These are phyloP conservation scores for Sicus ferrugineus DNA, from an alignment of 2,888 invertebrate genomes.

Conservation along the genomic window DNA sequence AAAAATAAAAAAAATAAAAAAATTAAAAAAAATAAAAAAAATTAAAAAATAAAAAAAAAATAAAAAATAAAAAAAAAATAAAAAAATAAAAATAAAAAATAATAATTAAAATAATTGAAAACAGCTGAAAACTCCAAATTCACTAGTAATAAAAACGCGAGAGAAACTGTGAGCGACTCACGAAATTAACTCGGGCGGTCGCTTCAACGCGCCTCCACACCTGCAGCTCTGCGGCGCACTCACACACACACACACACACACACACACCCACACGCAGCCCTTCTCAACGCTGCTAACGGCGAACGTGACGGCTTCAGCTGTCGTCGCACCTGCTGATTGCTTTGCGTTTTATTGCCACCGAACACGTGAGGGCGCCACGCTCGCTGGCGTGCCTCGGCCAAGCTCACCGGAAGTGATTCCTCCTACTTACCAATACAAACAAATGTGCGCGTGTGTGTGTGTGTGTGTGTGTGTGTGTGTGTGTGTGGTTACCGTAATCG, in stretches of 20 bases:
- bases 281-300: neutral
- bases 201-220: neutral
- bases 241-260: neutral
- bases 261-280: neutral
- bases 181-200: neutral
- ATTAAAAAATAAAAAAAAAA: neutral
- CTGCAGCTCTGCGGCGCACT: neutral
- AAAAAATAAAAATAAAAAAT: neutral
- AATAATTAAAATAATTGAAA: neutral
- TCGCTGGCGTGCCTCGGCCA: neutral
- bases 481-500: no score
- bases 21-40: neutral
- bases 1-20: neutral
- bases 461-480: no score
- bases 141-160: no score
- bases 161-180: no score
- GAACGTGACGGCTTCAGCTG: neutral
- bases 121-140: no score
- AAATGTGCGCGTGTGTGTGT: no score
- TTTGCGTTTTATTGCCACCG: conserved; percentile 22
- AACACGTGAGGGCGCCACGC: conserved; percentile 22
- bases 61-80: neutral
- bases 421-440: neutral
- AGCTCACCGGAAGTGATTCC: neutral
- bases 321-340: conserved; percentile 17